Evolutionary conservation across 2,888 invertebrate genomes (phyloP), one percentile per base, ranked within the genome.

Genomic region (Hypolimnas misippus): DNA sequence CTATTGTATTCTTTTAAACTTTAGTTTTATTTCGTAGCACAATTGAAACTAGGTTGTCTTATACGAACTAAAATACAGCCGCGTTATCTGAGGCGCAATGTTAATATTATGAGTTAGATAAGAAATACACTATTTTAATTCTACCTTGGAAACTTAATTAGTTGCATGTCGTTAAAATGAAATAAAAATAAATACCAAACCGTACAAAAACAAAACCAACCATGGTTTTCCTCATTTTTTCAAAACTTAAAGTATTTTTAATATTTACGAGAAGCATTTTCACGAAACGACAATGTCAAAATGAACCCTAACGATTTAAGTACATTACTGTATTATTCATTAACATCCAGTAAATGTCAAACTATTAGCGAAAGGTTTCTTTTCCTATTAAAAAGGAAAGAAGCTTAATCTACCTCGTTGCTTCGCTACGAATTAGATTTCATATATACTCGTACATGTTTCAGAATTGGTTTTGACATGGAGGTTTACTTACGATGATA

Each of bases 81-180:
- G 12, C 31, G 21, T 31, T 51, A 51, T 51, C 31, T 31, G 7
- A 19, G 29, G n/a, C 29, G 44, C 16, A 16, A 50, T 14, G 50
- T 31, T 14, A 25, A 14, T 16, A 51, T 51, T 33, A 51, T 17
- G 44, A 19, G 51, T 31, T 31, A 51, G 31, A 51, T 51, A 51
- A 51, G 51, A 29, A 21, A 31, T 51, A 51, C 31, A n/a, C 5
- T 31, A 31, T 31, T 10, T 51, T 31, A 17, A 17, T 51, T 51
- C 21, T 16, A 14, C 44, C 31, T 29, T 29, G 17, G 5, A 14
- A 51, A 51, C 31, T 31, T 33, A 17, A 8, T 7, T 46, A 46
- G 14, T 21, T 46, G 10, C 12, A 3, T 46, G 46, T 21, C 21
- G 17, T 19, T 21, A 4, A 16, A 31, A 51, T 17, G 31, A 31